A percentile compares a stretch with the other conserved stretches of the same genome.
phyloP scores from a whole-genome alignment of 23 tunicate genomes.

The Phallusia fumigata region DNA sequence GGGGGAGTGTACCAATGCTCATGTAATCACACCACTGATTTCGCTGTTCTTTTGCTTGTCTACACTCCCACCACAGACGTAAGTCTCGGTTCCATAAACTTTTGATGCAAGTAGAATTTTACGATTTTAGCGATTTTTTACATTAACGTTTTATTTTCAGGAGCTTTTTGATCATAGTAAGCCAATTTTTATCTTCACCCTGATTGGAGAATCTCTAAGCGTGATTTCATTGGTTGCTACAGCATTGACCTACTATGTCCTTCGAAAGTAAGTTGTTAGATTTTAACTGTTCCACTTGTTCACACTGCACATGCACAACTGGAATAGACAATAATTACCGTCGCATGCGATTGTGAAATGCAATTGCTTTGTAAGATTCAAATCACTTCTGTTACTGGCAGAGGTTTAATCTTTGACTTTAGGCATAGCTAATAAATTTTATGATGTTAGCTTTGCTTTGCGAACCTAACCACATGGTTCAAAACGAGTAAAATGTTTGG shows the following conservation, averaged over 20 bases:
- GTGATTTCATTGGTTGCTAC: not conserved
- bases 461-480: too few species aligned
- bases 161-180: not conserved
- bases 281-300: too few species aligned
- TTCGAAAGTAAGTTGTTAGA: not conserved
- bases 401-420: too few species aligned
- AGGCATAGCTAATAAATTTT: too few species aligned
- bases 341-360: too few species aligned
- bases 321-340: too few species aligned
- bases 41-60: slow-evolving; percentile 10
- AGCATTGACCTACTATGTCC: not conserved
- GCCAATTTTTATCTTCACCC: not conserved
- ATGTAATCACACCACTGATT: slow-evolving; percentile 19
- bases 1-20: slow-evolving; percentile 6
- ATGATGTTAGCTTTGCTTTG: not conserved
- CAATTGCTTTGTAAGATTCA: too few species aligned
- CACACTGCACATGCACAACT: too few species aligned
- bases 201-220: not conserved
- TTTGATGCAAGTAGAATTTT: too few species aligned
- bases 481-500: too few species aligned
- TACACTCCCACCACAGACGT: slow-evolving; percentile 3
- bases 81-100: too few species aligned
- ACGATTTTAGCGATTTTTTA: not conserved
- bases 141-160: not conserved
- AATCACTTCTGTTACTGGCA: too few species aligned